Evolutionary conservation across 2,113 vertebrate genomes (phyloP).

Genomic region (Cygnus buccinator): DNA sequence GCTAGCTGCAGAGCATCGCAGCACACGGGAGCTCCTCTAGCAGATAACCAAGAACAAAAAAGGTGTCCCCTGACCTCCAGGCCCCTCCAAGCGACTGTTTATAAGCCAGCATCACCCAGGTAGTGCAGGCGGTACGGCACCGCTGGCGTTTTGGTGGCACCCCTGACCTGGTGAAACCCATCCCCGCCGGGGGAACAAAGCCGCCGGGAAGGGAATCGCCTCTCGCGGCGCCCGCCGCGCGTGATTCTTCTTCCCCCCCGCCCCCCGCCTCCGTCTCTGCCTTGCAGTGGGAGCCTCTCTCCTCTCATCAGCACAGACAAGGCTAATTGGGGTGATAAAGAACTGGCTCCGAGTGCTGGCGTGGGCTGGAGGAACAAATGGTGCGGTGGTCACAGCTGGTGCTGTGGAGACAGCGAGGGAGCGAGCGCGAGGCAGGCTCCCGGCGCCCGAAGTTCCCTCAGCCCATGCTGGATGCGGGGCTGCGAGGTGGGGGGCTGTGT

Average conservation of each 20-base stretch:
- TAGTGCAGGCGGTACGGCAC: neutral
- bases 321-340: slow-evolving; percentile 61
- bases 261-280: neutral
- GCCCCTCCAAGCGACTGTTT: neutral
- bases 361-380: slow-evolving; percentile 58
- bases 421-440: slow-evolving; percentile 44
- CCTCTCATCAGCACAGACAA: slow-evolving; percentile 69
- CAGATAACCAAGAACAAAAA: neutral
- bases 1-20: accelerated
- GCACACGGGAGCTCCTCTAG: neutral
- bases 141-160: accelerated
- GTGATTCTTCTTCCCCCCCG: neutral
- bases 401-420: slow-evolving; percentile 35
- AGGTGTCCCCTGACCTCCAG: neutral
- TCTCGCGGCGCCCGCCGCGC: neutral
- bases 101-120: neutral
- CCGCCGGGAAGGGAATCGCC: neutral
- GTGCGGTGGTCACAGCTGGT: slow-evolving; percentile 47
- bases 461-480: neutral
- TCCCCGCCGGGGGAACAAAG: neutral
- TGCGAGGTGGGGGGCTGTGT: neutral
- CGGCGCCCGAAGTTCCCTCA: neutral
- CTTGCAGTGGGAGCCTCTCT: slow-evolving; percentile 44
- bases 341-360: slow-evolving; percentile 25
- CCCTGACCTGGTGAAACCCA: neutral